Evolutionary conservation across 2,797 vertebrate species (phyloP).

Genomic region (Phataginus tricuspis): DNA sequence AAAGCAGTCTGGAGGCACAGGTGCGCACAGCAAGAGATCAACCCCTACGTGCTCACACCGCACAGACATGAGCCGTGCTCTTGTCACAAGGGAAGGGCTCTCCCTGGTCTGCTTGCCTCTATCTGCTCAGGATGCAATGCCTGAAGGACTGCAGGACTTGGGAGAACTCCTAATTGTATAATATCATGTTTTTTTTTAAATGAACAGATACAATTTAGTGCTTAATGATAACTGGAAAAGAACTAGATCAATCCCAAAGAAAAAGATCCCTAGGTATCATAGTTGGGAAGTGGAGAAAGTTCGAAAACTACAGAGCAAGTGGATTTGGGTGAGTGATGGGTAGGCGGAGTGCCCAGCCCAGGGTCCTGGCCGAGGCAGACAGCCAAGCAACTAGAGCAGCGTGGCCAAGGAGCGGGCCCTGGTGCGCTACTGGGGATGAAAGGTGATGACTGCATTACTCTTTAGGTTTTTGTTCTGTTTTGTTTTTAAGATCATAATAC

Average conservation of each 20-base stretch:
- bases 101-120: background rate
- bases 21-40: background rate
- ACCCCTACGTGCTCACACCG: background rate
- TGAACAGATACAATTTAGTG: background rate
- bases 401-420: background rate
- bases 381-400: background rate
- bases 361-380: background rate
- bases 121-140: background rate
- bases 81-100: background rate
- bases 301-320: background rate
- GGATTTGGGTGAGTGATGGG: background rate
- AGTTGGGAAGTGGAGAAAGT: background rate
- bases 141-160: background rate
- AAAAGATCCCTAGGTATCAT: background rate
- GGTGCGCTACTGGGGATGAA: background rate
- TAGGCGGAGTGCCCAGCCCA: background rate
- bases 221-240: background rate
- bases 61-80: background rate
- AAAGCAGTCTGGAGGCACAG: background rate
- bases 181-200: background rate
- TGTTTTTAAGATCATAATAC: background rate
- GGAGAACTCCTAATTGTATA: background rate
- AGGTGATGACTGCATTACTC: background rate
- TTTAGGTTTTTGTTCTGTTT: background rate
- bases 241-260: slow-evolving; percentile 7